Evolutionary conservation across 2,888 invertebrate species (phyloP).

Genomic region (Acanthosepion lycidas): DNA sequence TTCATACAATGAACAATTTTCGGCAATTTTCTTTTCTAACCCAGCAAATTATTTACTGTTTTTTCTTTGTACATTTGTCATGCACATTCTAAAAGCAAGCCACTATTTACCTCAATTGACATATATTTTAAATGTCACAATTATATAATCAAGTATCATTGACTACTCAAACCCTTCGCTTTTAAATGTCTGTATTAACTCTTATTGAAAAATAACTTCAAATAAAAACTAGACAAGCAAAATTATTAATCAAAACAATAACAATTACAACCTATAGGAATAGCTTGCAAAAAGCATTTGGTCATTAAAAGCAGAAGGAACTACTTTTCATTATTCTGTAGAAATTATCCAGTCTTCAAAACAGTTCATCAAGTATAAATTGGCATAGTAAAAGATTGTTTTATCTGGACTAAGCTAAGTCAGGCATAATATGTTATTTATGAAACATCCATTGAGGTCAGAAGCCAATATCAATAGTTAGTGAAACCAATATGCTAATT

Average conservation of each 20-base stretch:
- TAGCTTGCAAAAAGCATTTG: background rate
- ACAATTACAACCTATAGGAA: background rate
- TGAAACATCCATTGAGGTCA: too few relatives aligned
- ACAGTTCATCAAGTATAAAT: too few relatives aligned
- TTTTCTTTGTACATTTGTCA: background rate
- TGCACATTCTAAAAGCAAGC: conserved; percentile 4
- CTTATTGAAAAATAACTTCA: background rate
- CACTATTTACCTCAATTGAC: conserved; percentile 33
- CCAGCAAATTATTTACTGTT: background rate
- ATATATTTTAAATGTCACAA: conserved; percentile 23
- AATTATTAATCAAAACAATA: background rate
- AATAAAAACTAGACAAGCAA: background rate
- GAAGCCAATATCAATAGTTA: too few relatives aligned
- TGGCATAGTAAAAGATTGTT: too few relatives aligned
- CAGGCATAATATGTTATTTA: too few relatives aligned
- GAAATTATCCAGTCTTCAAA: too few relatives aligned
- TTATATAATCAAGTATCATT: background rate
- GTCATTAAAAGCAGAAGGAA: too few relatives aligned
- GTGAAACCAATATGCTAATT: too few relatives aligned
- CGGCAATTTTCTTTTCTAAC: background rate
- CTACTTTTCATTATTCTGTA: too few relatives aligned
- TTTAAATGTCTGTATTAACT: background rate
- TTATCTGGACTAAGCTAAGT: too few relatives aligned
- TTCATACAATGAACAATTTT: background rate
- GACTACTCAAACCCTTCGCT: background rate